Conservation (phyloP, 2,888 invertebrate species). For the Lithophane semibrunnea region DNA sequence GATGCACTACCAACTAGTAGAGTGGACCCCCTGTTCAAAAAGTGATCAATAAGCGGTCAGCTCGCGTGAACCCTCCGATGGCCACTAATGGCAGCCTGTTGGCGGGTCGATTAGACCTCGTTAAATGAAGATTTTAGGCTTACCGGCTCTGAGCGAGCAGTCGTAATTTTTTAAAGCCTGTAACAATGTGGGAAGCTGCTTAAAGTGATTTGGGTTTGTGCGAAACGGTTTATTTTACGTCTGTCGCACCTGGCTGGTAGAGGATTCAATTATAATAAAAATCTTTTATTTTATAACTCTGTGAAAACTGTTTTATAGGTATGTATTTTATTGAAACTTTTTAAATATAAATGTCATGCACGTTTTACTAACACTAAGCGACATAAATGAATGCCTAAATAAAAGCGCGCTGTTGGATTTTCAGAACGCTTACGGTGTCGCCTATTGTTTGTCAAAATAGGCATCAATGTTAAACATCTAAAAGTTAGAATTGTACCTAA, state of each 20-base stretch:
- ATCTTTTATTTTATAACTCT: slow-evolving; percentile 9
- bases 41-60: slow-evolving; percentile 55
- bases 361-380: background rate
- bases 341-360: background rate
- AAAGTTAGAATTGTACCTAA: background rate
- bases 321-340: background rate
- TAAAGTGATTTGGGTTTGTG: slow-evolving; percentile 5
- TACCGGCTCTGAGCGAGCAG: slow-evolving; percentile 37
- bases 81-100: slow-evolving; percentile 49
- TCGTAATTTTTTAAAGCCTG: slow-evolving; percentile 39
- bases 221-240: slow-evolving; percentile 17
- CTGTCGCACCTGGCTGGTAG: slow-evolving; percentile 4
- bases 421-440: background rate
- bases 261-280: slow-evolving; percentile 6
- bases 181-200: slow-evolving; percentile 27
- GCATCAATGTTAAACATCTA: background rate
- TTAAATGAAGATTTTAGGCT: slow-evolving; percentile 62
- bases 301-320: background rate
- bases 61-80: slow-evolving; percentile 58
- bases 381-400: background rate
- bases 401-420: too few relatives aligned
- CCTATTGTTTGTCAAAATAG: background rate
- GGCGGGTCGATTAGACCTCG: slow-evolving; percentile 61
- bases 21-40: slow-evolving; percentile 11
- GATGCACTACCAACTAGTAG: too few relatives aligned